phyloP scores from a whole-genome alignment of 1,140 invertebrate genomes.

The Melitaea cinxia region DNA sequence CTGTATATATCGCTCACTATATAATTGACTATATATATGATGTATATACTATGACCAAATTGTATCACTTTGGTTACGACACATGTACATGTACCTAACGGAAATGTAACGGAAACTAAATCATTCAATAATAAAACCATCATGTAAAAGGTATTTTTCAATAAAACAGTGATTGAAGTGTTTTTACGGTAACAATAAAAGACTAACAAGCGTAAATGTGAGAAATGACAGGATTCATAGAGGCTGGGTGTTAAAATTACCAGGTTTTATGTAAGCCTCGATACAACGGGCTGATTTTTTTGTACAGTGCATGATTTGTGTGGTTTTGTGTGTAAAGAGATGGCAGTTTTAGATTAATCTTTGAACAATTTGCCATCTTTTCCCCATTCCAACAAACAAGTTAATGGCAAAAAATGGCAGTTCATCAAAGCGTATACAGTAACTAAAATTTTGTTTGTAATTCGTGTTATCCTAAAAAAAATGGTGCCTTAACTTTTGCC shows the following conservation, averaged over 20 bases:
- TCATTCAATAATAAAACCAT: conserved; percentile 14
- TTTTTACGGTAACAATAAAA: conserved; percentile 11
- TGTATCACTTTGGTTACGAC: conserved; percentile 59
- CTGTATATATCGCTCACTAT: conserved; percentile 38
- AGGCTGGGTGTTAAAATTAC: conserved; percentile 6
- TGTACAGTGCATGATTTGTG: conserved; percentile 41
- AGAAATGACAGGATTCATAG: neutral
- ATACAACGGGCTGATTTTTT: conserved; percentile 7
- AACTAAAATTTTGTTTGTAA: neutral
- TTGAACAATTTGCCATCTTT: neutral
- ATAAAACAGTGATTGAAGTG: conserved; percentile 13
- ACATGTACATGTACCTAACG: conserved; percentile 5
- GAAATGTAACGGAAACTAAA: conserved; percentile 20
- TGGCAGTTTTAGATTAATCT: neutral
- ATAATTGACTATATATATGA: conserved; percentile 41
- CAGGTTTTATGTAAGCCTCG: conserved; percentile 1
- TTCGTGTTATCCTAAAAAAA: no score
- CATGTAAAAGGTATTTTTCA: neutral
- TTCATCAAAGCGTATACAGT: neutral
- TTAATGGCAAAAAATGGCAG: neutral
- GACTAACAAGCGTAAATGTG: conserved; percentile 6
- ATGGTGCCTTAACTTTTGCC: no score
- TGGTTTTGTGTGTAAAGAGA: conserved; percentile 32
- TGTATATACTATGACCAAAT: conserved; percentile 52
- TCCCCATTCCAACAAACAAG: neutral